phyloP scores from a whole-genome alignment of 2,797 vertebrate species.

The Mormyrus proboscirostris region DNA sequence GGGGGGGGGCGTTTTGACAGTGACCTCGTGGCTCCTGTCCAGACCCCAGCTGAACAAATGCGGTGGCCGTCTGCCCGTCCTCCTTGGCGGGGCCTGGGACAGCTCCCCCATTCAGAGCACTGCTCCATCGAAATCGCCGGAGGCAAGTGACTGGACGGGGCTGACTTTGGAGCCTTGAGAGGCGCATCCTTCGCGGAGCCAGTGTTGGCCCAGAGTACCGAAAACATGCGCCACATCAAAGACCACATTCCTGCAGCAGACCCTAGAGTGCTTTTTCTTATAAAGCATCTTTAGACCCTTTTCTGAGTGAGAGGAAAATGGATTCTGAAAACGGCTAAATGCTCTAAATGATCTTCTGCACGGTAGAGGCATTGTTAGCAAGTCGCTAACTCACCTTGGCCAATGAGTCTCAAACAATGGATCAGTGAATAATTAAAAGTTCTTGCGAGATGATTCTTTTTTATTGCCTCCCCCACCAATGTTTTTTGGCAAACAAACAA shows the following conservation, averaged over 20 bases:
- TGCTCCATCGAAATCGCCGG: constrained; percentile 31
- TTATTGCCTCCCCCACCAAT: not conserved
- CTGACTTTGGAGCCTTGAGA: constrained; percentile 26
- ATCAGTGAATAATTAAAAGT: not conserved
- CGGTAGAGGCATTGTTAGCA: not conserved
- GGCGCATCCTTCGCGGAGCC: constrained; percentile 23
- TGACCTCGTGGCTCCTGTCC: constrained; percentile 61
- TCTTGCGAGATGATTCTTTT: not conserved
- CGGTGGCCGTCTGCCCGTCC: constrained; percentile 63
- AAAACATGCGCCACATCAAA: constrained; percentile 33
- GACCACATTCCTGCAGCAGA: constrained; percentile 23
- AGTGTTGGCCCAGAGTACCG: constrained; percentile 20
- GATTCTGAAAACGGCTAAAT: not conserved
- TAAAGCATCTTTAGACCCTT: not conserved
- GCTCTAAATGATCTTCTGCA: not conserved
- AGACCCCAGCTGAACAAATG: constrained; percentile 82
- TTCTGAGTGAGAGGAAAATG: not conserved
- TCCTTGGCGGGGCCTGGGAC: constrained; percentile 61
- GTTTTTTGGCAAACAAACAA: not conserved
- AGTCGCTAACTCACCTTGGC: not conserved
- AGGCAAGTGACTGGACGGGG: constrained; percentile 36
- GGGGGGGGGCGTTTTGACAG: not conserved
- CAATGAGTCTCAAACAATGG: not conserved
- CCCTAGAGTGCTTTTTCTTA: constrained; percentile 29
- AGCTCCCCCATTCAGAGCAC: constrained; percentile 57